Conservation (phyloP, 2,888 invertebrate genomes). For the Ichneumon xanthorius region DNA sequence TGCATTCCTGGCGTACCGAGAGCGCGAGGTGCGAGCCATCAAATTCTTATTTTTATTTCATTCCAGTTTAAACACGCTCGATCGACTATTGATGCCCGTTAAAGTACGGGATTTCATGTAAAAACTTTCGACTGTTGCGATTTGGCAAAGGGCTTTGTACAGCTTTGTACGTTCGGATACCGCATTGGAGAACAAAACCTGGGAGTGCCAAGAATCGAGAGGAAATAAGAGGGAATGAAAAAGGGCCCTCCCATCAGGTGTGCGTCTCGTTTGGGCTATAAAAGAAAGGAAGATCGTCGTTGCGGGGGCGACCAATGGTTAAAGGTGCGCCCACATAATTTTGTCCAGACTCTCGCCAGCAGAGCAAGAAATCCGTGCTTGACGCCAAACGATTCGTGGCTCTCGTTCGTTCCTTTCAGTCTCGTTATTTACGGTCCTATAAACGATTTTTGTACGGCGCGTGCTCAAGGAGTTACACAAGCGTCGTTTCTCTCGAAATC, state of each 20-base stretch:
- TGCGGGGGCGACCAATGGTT: conserved; percentile 21
- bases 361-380: conserved; percentile 27
- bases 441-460: conserved; percentile 19
- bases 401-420: conserved; percentile 2
- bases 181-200: background rate
- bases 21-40: background rate
- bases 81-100: conserved; percentile 51
- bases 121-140: background rate
- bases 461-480: conserved; percentile 30
- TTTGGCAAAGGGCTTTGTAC: background rate
- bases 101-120: conserved; percentile 44
- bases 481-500: conserved; percentile 19
- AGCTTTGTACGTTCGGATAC: background rate
- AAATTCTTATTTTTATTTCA: conserved; percentile 60
- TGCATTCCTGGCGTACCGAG: conserved; percentile 62
- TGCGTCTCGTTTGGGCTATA: conserved; percentile 21
- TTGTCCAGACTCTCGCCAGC: background rate
- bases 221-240: background rate
- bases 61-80: conserved; percentile 61
- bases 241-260: conserved; percentile 8
- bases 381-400: conserved; percentile 25
- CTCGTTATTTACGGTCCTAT: conserved; percentile 51
- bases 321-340: conserved; percentile 28
- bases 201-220: conserved; percentile 13
- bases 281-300: conserved; percentile 19